Conservation (phyloP, 2,797 vertebrate genomes). For the Molossus molossus region DNA sequence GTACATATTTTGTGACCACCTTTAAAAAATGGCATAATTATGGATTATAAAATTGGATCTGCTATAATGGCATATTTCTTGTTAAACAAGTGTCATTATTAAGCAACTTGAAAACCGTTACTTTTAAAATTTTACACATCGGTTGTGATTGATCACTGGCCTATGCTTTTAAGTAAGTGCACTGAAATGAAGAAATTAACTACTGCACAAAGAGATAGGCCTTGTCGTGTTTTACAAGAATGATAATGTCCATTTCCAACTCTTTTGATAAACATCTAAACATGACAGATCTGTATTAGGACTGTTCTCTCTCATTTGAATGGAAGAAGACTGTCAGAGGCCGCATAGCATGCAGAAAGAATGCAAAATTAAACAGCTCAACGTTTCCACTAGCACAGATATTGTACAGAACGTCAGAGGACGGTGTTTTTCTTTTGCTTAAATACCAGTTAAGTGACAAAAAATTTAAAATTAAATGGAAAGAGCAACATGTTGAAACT, state of each 20-base stretch:
- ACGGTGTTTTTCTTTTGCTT: conserved; percentile 5
- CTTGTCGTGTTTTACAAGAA: neutral
- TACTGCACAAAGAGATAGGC: neutral
- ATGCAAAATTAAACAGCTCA: conserved; percentile 57
- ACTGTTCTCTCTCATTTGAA: neutral
- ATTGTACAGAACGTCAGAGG: neutral
- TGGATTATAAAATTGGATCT: neutral
- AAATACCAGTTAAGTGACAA: neutral
- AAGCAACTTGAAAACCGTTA: neutral
- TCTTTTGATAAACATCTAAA: neutral
- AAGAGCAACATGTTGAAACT: conserved; percentile 38
- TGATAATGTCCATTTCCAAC: neutral
- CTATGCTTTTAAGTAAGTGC: neutral
- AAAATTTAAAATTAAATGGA: neutral
- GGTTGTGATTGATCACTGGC: neutral
- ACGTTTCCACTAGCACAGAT: conserved; percentile 26
- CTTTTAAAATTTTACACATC: neutral
- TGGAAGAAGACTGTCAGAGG: neutral
- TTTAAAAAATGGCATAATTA: conserved; percentile 43
- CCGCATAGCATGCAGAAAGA: neutral
- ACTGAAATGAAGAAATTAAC: neutral
- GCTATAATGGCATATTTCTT: conserved; percentile 36
- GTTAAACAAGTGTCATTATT: neutral
- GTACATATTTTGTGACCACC: neutral
- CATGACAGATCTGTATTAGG: neutral